Base-by-base conservation (phyloP, 2,113 vertebrate species). In the Sturnira hondurensis region DNA sequence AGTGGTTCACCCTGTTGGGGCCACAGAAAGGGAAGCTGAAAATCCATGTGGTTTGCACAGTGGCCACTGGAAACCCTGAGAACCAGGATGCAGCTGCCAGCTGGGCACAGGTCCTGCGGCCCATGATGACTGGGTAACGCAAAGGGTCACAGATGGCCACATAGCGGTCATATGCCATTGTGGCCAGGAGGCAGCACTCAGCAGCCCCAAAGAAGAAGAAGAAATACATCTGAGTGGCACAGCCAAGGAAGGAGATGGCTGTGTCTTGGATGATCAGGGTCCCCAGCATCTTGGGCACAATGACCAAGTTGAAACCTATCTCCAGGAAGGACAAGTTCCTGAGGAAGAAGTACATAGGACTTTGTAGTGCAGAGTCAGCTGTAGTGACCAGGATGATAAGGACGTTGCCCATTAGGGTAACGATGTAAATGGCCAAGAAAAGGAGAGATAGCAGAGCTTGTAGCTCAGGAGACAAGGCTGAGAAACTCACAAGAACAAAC, bases 21-120 rank as follows among this genome's bases (percentile, higher is more conserved):
- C 97, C 97, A 67, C 97, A 98, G 67, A 98, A 98, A 63, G 96
- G 97, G 45, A 98, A 97, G 54, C 96, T 98, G 67, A 98, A 98
- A 96, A 98, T 97, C 97, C 96, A 98, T 16, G 92, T 91, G 4
- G 97, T 97, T 86, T 97, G 94, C 20, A 98, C 96, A 20, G 96
- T 98, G 52, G 97, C 97, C 24, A 97, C 97, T 38, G 97, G 97
- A 82, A 98, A 87, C 13, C 97, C 98, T 45, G 97, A 97, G 78
- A 97, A 89, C 98, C 97, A 98, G 7, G 97, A 98, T 38, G 95
- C 93, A 82, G 97, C 83, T 73, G 97, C 95, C 26, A 98, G 45
- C 45, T 97, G 96, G 85, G 58, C 38, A 87, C 96, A 97, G 28
- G 94, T 87, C 36, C 36, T 96, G 26, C 1, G 56, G 31, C 47